A percentile compares a stretch with the other conserved stretches of the same genome.
Conservation (phyloP, 2,113 vertebrate genomes). For the Lucifuga dentata region DNA sequence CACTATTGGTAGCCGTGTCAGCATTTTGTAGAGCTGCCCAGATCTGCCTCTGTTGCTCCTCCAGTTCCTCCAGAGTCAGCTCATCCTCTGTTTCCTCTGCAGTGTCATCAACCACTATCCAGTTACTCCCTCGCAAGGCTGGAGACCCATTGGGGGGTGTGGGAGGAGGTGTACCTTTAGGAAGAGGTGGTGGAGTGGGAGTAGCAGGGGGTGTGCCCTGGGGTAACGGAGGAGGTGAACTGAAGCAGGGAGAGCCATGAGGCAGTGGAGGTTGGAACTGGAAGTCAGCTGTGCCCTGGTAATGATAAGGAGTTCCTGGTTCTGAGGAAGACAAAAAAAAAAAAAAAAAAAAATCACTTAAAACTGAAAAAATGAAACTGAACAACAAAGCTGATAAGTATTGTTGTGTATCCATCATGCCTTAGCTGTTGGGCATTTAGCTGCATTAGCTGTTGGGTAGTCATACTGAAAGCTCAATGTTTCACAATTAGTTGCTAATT, state of each 20-base stretch:
- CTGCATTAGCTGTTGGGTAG: too few species aligned
- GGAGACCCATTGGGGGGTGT: conserved; percentile 81
- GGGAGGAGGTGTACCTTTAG: conserved; percentile 85
- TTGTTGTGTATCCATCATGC: background rate
- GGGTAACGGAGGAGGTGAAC: conserved; percentile 88
- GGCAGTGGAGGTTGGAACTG: conserved; percentile 90
- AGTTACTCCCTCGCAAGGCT: conserved; percentile 48
- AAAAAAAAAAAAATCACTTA: conserved; percentile 10
- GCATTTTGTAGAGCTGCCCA: conserved; percentile 93
- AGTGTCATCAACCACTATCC: conserved; percentile 68
- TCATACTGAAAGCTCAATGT: too few species aligned
- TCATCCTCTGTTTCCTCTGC: conserved; percentile 86
- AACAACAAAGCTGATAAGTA: background rate
- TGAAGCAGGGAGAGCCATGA: conserved; percentile 82
- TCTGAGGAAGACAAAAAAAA: conserved; percentile 49
- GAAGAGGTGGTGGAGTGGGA: conserved; percentile 84
- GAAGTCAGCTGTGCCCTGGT: conserved; percentile 75
- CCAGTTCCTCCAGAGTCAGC: conserved; percentile 93
- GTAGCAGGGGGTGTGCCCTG: conserved; percentile 89
- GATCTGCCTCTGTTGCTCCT: conserved; percentile 94
- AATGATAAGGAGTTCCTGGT: conserved; percentile 65
- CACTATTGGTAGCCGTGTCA: conserved; percentile 87
- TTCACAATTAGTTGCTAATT: too few species aligned
- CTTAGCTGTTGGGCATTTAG: too few species aligned
- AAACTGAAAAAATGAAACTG: background rate